A percentile compares a stretch with the other conserved stretches of the same genome.
phyloP scores from a whole-genome alignment of 37 sponge, comb jelly and placozoan genomes.

The Hexactinellida sp. region DNA sequence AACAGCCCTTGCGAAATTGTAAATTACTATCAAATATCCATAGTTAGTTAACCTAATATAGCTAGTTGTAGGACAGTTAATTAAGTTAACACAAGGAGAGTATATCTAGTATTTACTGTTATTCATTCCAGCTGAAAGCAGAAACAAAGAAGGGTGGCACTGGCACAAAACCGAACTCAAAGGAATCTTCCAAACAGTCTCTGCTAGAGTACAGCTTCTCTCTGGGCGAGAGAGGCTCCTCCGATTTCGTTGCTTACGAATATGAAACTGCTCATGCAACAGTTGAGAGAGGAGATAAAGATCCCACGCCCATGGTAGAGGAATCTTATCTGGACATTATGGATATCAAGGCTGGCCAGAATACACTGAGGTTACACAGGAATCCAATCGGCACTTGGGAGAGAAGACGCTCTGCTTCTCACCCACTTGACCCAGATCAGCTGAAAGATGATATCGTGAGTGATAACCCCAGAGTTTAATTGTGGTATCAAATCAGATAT shows the following conservation, averaged over 20 bases:
- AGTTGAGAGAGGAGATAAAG: neutral
- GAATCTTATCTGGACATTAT: slow-evolving; percentile 6
- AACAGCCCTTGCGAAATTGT: too few relatives aligned
- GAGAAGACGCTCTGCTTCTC: neutral
- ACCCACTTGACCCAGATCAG: neutral
- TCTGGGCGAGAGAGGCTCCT: neutral
- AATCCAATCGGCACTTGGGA: neutral
- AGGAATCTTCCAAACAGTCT: neutral
- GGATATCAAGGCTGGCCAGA: neutral
- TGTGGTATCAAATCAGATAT: too few relatives aligned
- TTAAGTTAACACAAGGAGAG: too few relatives aligned
- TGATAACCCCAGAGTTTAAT: too few relatives aligned
- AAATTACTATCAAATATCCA: too few relatives aligned
- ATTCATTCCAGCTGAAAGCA: neutral
- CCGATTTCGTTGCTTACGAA: neutral
- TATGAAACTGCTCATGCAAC: neutral
- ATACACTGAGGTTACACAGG: neutral
- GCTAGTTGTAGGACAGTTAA: too few relatives aligned
- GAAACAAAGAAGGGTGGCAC: neutral
- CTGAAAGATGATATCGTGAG: neutral
- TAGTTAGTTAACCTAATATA: too few relatives aligned
- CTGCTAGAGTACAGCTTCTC: neutral
- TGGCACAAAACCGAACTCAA: neutral
- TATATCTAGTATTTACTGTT: too few relatives aligned
- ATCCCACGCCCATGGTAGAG: slow-evolving; percentile 1